phyloP scores from a whole-genome alignment of 2,113 vertebrate genomes.

The Cyanistes caeruleus region DNA sequence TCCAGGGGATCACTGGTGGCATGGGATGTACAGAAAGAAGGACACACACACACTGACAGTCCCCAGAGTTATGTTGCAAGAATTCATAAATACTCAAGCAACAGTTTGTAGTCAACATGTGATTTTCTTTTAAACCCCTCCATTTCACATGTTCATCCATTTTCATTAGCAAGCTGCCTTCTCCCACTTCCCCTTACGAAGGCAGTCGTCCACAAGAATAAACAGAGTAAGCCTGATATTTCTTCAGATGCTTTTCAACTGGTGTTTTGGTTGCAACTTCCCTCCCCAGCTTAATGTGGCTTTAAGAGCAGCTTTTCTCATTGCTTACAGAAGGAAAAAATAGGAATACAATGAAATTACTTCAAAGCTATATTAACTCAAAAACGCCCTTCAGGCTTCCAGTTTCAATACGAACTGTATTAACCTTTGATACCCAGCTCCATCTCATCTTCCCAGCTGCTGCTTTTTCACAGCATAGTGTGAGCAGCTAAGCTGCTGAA shows the following conservation, averaged over 20 bases:
- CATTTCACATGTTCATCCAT: not conserved
- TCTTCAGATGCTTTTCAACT: constrained; percentile 5
- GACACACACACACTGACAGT: not conserved
- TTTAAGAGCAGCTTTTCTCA: not conserved
- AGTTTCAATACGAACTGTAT: not conserved
- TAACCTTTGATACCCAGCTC: not conserved
- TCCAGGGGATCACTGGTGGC: not conserved
- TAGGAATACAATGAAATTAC: constrained; percentile 4
- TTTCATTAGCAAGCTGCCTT: not conserved
- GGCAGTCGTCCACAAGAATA: not conserved
- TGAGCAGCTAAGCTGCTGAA: not conserved
- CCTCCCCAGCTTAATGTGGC: not conserved
- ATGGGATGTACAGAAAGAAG: not conserved
- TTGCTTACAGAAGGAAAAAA: not conserved
- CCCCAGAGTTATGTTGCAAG: not conserved
- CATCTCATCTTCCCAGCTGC: not conserved
- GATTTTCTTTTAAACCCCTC: not conserved
- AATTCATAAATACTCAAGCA: not conserved
- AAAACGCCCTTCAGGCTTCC: not conserved
- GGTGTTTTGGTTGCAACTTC: not conserved
- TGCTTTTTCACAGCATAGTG: not conserved
- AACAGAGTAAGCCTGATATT: not conserved
- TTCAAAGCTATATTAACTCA: constrained; percentile 25
- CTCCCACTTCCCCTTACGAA: not conserved
- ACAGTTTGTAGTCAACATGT: not conserved